Evolutionary conservation across 2,888 invertebrate genomes (phyloP).

Genomic region (Campoplex capitator): DNA sequence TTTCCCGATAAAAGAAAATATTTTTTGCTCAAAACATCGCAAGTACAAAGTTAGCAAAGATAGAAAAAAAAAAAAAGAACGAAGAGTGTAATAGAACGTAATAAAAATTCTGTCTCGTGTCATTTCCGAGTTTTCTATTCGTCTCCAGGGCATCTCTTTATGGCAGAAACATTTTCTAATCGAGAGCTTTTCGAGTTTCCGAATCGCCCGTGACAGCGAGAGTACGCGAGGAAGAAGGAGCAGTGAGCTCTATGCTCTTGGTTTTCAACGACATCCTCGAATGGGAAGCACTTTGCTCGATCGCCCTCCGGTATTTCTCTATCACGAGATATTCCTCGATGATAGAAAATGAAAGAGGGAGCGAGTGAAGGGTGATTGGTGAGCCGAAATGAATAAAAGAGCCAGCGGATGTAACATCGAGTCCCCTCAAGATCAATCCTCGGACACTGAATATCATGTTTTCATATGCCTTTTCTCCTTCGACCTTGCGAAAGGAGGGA

Average conservation of each 20-base stretch:
- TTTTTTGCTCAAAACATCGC: background rate
- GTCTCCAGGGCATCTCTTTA: conserved; percentile 1
- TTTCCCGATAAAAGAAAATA: background rate
- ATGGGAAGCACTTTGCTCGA: conserved; percentile 7
- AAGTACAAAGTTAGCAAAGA: background rate
- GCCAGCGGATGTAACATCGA: background rate
- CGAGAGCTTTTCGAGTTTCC: background rate
- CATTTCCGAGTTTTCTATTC: background rate
- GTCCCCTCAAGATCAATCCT: conserved; percentile 16
- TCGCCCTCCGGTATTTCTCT: background rate
- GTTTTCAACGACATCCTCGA: conserved; percentile 28
- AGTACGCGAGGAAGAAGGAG: background rate
- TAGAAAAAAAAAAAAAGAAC: background rate
- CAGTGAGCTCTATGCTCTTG: background rate
- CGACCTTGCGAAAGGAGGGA: conserved; percentile 30
- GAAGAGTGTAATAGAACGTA: conserved; percentile 5
- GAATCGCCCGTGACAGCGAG: conserved; percentile 16
- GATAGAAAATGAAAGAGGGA: conserved; percentile 15
- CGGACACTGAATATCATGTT: conserved; percentile 33
- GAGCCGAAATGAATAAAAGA: conserved; percentile 33
- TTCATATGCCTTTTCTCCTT: conserved; percentile 32
- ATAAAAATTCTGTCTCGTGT: background rate
- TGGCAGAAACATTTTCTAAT: conserved; percentile 21
- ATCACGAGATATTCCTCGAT: conserved; percentile 21
- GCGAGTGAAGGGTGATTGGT: conserved; percentile 1